Conservation (phyloP, 1,140 invertebrate genomes). For the Drosophila tropicalis region DNA sequence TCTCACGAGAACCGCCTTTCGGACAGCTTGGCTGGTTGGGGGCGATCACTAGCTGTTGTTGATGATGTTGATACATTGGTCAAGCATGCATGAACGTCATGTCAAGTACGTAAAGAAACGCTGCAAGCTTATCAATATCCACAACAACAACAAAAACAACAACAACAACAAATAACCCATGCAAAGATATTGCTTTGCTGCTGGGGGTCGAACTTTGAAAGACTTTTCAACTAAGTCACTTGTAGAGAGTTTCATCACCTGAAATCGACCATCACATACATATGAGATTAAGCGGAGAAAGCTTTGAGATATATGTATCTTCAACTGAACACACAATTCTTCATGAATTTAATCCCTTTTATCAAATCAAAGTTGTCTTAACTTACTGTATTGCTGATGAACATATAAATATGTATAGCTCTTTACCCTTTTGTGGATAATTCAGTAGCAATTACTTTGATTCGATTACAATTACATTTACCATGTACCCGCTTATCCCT, state of each 20-base stretch:
- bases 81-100: conserved; percentile 67
- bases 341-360: too few relatives aligned
- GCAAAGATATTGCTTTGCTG: not conserved
- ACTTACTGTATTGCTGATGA: too few relatives aligned
- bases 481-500: too few relatives aligned
- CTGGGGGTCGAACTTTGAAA: not conserved
- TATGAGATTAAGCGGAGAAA: too few relatives aligned
- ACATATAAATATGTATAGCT: too few relatives aligned
- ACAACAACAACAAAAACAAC: not conserved
- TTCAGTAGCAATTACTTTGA: too few relatives aligned
- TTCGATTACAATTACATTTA: too few relatives aligned
- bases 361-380: too few relatives aligned
- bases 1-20: conserved; percentile 45
- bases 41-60: conserved; percentile 22
- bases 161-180: not conserved
- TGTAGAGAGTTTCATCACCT: not conserved
- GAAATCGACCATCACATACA: not conserved
- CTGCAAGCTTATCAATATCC: conserved; percentile 55
- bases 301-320: too few relatives aligned
- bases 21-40: conserved; percentile 39
- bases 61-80: conserved; percentile 30
- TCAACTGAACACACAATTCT: too few relatives aligned
- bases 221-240: not conserved
- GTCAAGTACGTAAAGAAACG: conserved; percentile 50
- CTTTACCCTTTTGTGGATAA: too few relatives aligned